These are phyloP conservation scores for Parotocinclus haroldoi DNA, from an alignment of 2,797 vertebrate genomes.

Conservation along the genomic window DNA sequence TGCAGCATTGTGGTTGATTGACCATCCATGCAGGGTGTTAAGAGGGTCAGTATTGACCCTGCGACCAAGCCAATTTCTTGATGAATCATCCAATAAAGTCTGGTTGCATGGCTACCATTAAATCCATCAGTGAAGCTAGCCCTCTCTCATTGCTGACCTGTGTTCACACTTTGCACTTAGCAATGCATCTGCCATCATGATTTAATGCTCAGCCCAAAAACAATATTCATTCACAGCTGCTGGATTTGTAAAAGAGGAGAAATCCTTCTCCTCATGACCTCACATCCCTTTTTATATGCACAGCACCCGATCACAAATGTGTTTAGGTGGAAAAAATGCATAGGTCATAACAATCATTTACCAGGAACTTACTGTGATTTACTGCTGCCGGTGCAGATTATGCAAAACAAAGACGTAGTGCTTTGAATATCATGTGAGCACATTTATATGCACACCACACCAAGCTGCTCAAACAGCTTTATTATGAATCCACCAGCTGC, in stretches of 20 bases:
- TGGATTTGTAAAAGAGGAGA: conserved; percentile 11
- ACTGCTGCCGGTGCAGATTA: conserved; percentile 24
- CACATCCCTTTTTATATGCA: conserved; percentile 24
- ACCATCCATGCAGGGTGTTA: conserved; percentile 36
- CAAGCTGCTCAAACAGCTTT: conserved; percentile 61
- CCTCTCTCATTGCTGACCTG: conserved; percentile 58
- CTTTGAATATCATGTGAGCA: conserved; percentile 5
- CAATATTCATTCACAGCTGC: conserved; percentile 31
- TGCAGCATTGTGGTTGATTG: conserved; percentile 24
- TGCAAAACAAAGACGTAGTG: conserved; percentile 26
- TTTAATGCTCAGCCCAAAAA: conserved; percentile 54
- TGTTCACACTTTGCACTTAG: conserved; percentile 39
- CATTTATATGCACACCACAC: conserved; percentile 32
- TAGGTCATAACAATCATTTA: conserved; percentile 39
- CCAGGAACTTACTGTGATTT: conserved; percentile 38
- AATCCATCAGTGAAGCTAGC: conserved; percentile 44
- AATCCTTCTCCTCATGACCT: conserved; percentile 19
- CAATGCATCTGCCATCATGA: conserved; percentile 43
- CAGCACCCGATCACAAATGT: conserved; percentile 35
- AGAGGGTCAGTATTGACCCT: conserved; percentile 45
- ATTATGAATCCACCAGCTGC: conserved; percentile 62
- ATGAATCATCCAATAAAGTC: conserved; percentile 62
- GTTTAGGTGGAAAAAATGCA: conserved; percentile 28
- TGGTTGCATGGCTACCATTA: conserved; percentile 58
- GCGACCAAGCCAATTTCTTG: conserved; percentile 49